A percentile compares a stretch with the other conserved stretches of the same genome.
These are phyloP conservation scores for Vireo griseus DNA, from an alignment of 2,797 vertebrate species.

Conservation along the genomic window DNA sequence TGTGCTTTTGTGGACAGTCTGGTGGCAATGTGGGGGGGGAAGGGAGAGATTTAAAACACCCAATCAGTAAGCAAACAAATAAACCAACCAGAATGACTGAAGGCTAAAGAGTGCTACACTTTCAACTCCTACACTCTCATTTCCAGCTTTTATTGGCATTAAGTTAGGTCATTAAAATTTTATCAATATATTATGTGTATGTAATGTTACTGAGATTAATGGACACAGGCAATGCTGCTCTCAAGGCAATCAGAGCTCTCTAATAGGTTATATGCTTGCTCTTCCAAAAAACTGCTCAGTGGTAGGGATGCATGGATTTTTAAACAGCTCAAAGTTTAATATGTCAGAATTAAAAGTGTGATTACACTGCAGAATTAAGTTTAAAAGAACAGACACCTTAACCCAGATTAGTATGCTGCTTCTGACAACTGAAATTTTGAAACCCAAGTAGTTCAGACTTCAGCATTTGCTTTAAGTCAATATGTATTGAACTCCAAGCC, in stretches of 20 bases:
- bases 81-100: conserved; percentile 8
- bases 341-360: conserved; percentile 12
- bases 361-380: conserved; percentile 28
- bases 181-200: conserved; percentile 58
- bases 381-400: conserved; percentile 7
- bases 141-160: conserved; percentile 54
- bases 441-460: conserved; percentile 35
- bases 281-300: conserved; percentile 25
- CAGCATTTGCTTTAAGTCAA: conserved; percentile 44
- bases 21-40: not conserved
- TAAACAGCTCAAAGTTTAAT: conserved; percentile 35
- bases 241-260: conserved; percentile 22
- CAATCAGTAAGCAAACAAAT: conserved; percentile 19
- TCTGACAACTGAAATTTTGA: conserved; percentile 33
- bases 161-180: conserved; percentile 59
- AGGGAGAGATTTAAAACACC: not conserved
- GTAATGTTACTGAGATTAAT: conserved; percentile 59
- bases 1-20: not conserved
- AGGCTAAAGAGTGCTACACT: conserved; percentile 8
- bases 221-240: not conserved
- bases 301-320: conserved; percentile 20
- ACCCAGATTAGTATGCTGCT: conserved; percentile 41
- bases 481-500: conserved; percentile 42
- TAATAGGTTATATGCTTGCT: not conserved
- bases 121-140: conserved; percentile 45